Evolutionary conservation across 2,113 vertebrate species (phyloP).

Genomic region (Romanogobio albipinnatus): DNA sequence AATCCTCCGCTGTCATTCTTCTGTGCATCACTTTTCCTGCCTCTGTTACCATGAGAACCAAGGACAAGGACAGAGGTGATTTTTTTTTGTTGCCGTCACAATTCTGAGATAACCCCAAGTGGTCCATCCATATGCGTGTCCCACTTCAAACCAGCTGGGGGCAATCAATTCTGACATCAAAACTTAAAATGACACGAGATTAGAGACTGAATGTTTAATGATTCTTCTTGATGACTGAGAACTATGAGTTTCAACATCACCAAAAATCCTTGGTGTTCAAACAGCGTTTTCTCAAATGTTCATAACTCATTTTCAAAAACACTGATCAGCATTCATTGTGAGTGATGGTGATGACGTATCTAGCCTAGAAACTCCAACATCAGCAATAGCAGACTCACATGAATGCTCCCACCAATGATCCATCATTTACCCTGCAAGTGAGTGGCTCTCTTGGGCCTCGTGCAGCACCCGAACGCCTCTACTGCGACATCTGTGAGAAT

Average conservation of each 20-base stretch:
- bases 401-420: conserved; percentile 54
- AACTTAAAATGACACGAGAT: background rate
- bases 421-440: conserved; percentile 56
- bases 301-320: conserved; percentile 57
- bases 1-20: conserved; percentile 17
- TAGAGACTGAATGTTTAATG: conserved; percentile 3
- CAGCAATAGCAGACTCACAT: conserved; percentile 61
- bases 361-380: conserved; percentile 56
- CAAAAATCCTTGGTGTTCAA: conserved; percentile 15
- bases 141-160: conserved; percentile 26
- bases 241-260: conserved; percentile 18
- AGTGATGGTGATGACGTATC: conserved; percentile 61
- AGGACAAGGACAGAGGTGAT: background rate
- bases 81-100: conserved; percentile 4
- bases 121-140: conserved; percentile 32
- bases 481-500: background rate
- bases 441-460: conserved; percentile 52
- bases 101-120: conserved; percentile 29
- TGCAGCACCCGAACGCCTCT: background rate
- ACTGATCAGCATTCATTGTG: conserved; percentile 63
- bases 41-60: conserved; percentile 28
- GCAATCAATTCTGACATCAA: conserved; percentile 24
- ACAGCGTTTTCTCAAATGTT: conserved; percentile 35
- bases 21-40: conserved; percentile 39
- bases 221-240: background rate